Evolutionary conservation across 1,140 invertebrate genomes (phyloP).

Genomic region (Phortica variegata): DNA sequence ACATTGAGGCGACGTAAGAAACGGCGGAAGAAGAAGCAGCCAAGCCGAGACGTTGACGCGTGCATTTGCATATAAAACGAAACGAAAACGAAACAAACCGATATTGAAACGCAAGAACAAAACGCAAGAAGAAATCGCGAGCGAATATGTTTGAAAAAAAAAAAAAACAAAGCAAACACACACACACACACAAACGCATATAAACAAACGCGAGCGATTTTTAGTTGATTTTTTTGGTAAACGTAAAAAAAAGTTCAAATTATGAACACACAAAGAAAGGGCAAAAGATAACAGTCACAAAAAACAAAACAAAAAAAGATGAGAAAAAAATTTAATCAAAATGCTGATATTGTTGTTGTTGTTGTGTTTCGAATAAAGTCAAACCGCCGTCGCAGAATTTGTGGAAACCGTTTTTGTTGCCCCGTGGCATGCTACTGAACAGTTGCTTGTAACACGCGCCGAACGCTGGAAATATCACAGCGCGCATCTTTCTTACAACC

Average conservation of each 20-base stretch:
- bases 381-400: slow-evolving; percentile 3
- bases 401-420: slow-evolving; percentile 34
- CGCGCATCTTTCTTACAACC: not conserved
- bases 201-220: not conserved
- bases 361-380: slow-evolving; percentile 1
- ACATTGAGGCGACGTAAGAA: not conserved
- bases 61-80: not conserved
- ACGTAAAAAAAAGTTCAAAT: not conserved
- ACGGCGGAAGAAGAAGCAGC: not conserved
- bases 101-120: no score
- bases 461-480: not conserved
- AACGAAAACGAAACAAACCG: no score
- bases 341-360: not conserved
- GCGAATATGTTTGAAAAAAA: not conserved
- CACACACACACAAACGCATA: not conserved
- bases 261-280: slow-evolving; percentile 14
- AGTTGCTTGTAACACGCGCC: slow-evolving; percentile 19
- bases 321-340: not conserved
- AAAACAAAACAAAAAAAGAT: slow-evolving; percentile 2
- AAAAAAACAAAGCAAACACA: not conserved
- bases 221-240: not conserved
- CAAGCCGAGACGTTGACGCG: not conserved
- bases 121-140: not conserved
- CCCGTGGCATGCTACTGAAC: slow-evolving; percentile 50
- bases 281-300: not conserved